Conservation (phyloP, 2,113 vertebrate genomes). For the Mystacornis crossleyi region DNA sequence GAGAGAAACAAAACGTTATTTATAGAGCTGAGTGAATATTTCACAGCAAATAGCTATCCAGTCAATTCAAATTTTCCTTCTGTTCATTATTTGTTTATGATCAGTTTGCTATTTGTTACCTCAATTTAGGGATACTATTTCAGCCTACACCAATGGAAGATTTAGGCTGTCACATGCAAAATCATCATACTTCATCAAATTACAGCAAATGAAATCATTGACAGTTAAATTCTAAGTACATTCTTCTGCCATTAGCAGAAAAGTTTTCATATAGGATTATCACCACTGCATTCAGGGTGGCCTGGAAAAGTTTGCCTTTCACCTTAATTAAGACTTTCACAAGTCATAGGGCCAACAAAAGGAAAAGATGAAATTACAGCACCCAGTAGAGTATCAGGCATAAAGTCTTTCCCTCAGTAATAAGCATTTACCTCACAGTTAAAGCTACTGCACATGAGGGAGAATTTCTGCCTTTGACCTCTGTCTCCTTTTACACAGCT, state of each 20-base stretch:
- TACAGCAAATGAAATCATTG: background rate
- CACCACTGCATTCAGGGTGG: background rate
- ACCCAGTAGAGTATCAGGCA: background rate
- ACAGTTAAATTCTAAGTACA: background rate
- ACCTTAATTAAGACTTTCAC: background rate
- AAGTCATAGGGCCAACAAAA: background rate
- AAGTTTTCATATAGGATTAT: background rate
- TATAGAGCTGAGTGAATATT: slow-evolving; percentile 17
- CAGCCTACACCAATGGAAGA: background rate
- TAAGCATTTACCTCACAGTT: background rate
- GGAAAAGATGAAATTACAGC: background rate
- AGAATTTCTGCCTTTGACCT: background rate
- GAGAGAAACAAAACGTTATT: slow-evolving; percentile 13
- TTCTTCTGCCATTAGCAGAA: background rate
- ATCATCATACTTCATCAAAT: background rate
- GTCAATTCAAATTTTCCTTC: slow-evolving; percentile 14
- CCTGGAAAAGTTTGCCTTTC: background rate
- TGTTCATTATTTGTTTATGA: slow-evolving; percentile 38
- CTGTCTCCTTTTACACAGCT: background rate
- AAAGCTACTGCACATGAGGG: background rate
- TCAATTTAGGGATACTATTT: slow-evolving; percentile 6
- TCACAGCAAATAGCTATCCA: slow-evolving; percentile 11
- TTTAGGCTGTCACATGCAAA: background rate
- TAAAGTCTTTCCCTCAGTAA: background rate
- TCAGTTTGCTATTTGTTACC: slow-evolving; percentile 23